Conservation (phyloP, 2,797 vertebrate species). For the Cephalopachus bancanus region DNA sequence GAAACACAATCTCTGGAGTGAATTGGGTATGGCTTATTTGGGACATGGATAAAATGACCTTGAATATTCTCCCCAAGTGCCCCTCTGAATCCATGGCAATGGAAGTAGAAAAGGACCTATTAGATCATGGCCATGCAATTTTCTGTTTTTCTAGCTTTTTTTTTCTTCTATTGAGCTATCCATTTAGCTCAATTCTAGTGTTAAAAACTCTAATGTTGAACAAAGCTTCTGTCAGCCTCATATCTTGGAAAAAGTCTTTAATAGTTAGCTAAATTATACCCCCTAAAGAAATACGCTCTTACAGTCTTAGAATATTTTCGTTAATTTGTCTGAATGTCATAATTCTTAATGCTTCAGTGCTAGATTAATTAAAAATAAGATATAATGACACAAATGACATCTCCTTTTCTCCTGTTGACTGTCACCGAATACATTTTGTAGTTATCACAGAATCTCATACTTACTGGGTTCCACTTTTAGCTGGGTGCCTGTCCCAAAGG, state of each 20-base stretch:
- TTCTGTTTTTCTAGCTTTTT: slow-evolving; percentile 11
- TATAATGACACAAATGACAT: not conserved
- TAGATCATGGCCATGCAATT: not conserved
- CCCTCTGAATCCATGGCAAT: slow-evolving; percentile 13
- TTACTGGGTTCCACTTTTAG: slow-evolving; percentile 35
- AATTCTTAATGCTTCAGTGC: slow-evolving; percentile 8
- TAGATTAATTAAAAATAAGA: slow-evolving; percentile 56
- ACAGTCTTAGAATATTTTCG: not conserved
- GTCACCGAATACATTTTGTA: not conserved
- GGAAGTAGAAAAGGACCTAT: not conserved
- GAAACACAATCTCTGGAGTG: not conserved
- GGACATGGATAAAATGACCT: slow-evolving; percentile 16
- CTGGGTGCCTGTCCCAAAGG: slow-evolving; percentile 52
- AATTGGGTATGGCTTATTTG: slow-evolving; percentile 22
- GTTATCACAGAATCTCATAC: not conserved
- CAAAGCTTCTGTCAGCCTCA: slow-evolving; percentile 27
- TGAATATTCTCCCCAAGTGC: not conserved
- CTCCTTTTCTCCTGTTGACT: not conserved
- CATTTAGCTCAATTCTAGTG: slow-evolving; percentile 46
- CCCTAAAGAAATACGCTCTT: not conserved
- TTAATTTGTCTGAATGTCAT: not conserved
- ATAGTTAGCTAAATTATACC: slow-evolving; percentile 37
- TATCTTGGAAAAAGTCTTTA: slow-evolving; percentile 45
- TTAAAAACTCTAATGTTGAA: slow-evolving; percentile 31
- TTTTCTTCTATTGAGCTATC: not conserved